Evolutionary conservation across 1,140 invertebrate species (phyloP).

Genomic region (Sitophilus oryzae): DNA sequence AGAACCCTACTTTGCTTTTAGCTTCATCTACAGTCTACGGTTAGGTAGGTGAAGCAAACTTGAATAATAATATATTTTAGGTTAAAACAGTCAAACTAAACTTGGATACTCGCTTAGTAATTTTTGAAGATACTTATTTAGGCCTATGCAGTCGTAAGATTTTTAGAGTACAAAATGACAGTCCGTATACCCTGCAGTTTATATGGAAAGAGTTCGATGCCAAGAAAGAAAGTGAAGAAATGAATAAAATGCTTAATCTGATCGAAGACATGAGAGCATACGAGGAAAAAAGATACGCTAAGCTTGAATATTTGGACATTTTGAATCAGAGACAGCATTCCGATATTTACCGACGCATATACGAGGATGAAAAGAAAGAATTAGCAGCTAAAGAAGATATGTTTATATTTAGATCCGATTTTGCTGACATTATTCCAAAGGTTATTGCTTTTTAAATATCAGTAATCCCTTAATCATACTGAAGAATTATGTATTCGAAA

Average conservation of each 20-base stretch:
- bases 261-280: conserved; percentile 12
- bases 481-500: too few species aligned
- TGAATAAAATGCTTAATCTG: conserved; percentile 12
- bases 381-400: neutral
- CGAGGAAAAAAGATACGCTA: conserved; percentile 12
- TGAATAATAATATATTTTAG: conserved; percentile 1
- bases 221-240: conserved; percentile 27
- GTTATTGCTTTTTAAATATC: too few species aligned
- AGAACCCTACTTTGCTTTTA: too few species aligned
- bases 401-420: conserved; percentile 16
- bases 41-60: too few species aligned
- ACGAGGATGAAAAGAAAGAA: conserved; percentile 13
- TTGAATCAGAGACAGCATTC: conserved; percentile 12
- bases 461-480: too few species aligned
- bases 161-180: conserved; percentile 45
- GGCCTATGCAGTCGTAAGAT: conserved; percentile 39
- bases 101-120: conserved; percentile 35
- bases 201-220: conserved; percentile 43
- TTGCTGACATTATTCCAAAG: conserved; percentile 23
- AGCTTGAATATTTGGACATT: conserved; percentile 17
- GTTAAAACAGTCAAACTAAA: conserved; percentile 22
- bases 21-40: too few species aligned
- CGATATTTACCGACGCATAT: conserved; percentile 22
- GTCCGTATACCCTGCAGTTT: conserved; percentile 42
- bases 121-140: conserved; percentile 45